phyloP scores from a whole-genome alignment of 2,113 vertebrate genomes.

The Ceuthmochares aereus region DNA sequence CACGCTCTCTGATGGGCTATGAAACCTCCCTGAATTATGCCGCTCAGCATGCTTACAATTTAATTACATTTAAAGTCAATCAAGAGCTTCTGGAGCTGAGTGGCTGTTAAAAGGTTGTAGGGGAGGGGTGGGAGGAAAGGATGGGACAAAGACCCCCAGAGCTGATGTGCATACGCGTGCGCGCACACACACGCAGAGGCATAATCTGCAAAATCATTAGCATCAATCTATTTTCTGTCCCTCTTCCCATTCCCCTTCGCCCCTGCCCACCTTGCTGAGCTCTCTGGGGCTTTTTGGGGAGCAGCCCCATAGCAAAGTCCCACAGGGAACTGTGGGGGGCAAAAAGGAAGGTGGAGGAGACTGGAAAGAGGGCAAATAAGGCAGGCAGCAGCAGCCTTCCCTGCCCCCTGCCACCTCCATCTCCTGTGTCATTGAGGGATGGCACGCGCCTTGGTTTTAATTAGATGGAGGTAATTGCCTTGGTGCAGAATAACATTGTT shows the following conservation, averaged over 20 bases:
- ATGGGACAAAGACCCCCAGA: background rate
- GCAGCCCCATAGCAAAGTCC: background rate
- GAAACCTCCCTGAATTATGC: conserved; percentile 57
- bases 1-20: background rate
- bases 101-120: background rate
- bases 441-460: conserved; percentile 42
- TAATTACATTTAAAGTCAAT: conserved; percentile 68
- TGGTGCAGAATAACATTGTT: background rate
- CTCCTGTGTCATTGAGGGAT: conserved; percentile 33
- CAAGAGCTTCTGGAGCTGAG: conserved; percentile 37
- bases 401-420: background rate
- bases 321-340: background rate
- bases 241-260: background rate
- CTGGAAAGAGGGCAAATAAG: background rate
- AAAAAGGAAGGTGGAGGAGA: background rate
- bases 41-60: conserved; percentile 14
- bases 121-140: background rate
- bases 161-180: background rate
- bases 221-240: background rate
- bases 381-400: background rate
- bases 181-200: background rate
- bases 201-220: background rate
- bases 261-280: background rate
- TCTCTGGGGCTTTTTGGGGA: background rate
- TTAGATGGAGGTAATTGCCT: conserved; percentile 62